Evolutionary conservation across 2,113 vertebrate species (phyloP).

Genomic region (Oplegnathus fasciatus): DNA sequence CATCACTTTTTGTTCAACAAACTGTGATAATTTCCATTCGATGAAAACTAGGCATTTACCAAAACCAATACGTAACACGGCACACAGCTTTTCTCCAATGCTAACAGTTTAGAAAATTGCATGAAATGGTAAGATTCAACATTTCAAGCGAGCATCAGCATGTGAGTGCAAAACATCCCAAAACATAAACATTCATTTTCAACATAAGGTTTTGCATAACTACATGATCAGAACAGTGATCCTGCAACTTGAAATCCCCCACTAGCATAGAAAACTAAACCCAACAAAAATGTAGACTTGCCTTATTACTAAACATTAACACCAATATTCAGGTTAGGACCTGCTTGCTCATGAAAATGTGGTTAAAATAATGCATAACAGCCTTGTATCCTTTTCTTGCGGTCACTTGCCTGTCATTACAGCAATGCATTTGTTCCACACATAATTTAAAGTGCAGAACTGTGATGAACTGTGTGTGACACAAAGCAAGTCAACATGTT

Average conservation of each 20-base stretch:
- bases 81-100: background rate
- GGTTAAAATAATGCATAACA: constrained; percentile 28
- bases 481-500: background rate
- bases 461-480: constrained; percentile 2
- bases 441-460: constrained; percentile 43
- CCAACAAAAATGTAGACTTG: background rate
- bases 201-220: constrained; percentile 18
- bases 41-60: background rate
- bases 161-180: background rate
- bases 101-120: background rate
- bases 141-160: constrained; percentile 3
- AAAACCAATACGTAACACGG: background rate
- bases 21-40: background rate
- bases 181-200: constrained; percentile 21
- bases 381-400: background rate
- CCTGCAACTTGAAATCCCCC: constrained; percentile 9
- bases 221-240: background rate
- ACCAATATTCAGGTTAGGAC: constrained; percentile 8
- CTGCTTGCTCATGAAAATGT: constrained; percentile 7
- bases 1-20: background rate
- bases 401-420: background rate
- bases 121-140: constrained; percentile 23
- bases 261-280: constrained; percentile 4
- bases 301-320: background rate
- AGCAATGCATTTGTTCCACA: background rate